Conservation (phyloP, 2,797 vertebrate genomes). For the Bovichtus diacanthus region DNA sequence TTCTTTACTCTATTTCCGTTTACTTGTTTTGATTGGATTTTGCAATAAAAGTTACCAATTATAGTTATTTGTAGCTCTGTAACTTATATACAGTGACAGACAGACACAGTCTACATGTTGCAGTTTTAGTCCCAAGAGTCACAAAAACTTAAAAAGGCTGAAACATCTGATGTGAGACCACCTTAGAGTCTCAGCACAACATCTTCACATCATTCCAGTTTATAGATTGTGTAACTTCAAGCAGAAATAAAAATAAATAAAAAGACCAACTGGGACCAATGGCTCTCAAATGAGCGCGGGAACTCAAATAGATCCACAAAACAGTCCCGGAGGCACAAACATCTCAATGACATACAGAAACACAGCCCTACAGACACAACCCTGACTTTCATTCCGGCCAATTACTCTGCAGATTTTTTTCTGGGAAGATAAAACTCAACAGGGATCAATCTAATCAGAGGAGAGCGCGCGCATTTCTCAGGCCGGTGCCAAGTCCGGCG, state of each 20-base stretch:
- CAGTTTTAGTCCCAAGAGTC: background rate
- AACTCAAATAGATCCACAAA: background rate
- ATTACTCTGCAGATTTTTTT: slow-evolving; percentile 26
- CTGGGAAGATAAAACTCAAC: slow-evolving; percentile 4
- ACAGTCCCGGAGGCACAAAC: background rate
- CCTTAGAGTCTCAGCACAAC: background rate
- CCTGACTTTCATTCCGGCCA: slow-evolving; percentile 5
- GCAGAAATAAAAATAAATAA: background rate
- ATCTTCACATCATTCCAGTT: background rate
- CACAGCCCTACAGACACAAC: background rate
- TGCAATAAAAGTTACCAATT: too few species aligned
- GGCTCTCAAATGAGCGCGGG: slow-evolving; percentile 7
- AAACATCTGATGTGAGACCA: slow-evolving; percentile 8
- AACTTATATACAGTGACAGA: too few species aligned
- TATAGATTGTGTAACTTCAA: slow-evolving; percentile 1
- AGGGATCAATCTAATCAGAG: slow-evolving; percentile 37
- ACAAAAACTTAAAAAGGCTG: background rate
- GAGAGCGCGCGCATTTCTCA: background rate
- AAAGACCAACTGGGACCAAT: background rate
- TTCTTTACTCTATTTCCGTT: too few species aligned
- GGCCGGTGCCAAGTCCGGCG: slow-evolving; percentile 14
- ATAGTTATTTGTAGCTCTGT: background rate
- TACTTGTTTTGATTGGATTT: too few species aligned
- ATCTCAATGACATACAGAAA: background rate
- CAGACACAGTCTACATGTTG: too few species aligned